These are phyloP conservation scores for Tortricodes alternella DNA, from an alignment of 2,888 invertebrate genomes.

Conservation along the genomic window DNA sequence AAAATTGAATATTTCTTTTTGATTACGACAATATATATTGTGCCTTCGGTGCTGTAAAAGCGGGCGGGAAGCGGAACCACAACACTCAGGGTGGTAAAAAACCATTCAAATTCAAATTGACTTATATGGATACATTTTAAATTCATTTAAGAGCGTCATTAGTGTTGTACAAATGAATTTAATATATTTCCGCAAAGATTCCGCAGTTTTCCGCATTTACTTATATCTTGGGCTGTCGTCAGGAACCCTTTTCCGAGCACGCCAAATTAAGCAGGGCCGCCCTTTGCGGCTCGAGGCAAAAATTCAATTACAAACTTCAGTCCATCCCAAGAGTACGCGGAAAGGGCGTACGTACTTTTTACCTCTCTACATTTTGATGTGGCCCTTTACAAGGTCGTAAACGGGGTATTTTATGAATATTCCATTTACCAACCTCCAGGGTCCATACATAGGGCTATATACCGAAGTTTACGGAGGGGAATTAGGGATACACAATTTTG, in stretches of 20 bases:
- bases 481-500: slow-evolving; percentile 18
- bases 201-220: slow-evolving; percentile 19
- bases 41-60: slow-evolving; percentile 52
- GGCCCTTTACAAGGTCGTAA: slow-evolving; percentile 80
- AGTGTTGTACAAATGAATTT: neutral
- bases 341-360: slow-evolving; percentile 69
- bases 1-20: slow-evolving; percentile 82
- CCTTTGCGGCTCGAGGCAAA: slow-evolving; percentile 81
- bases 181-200: no score
- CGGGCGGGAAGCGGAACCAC: slow-evolving; percentile 23
- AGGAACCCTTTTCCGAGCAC: slow-evolving; percentile 71
- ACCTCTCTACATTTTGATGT: slow-evolving; percentile 79
- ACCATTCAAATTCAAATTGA: neutral
- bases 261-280: slow-evolving; percentile 78
- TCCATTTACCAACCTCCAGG: slow-evolving; percentile 71
- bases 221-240: slow-evolving; percentile 39
- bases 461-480: slow-evolving; percentile 28
- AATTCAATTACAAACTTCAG: slow-evolving; percentile 82
- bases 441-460: slow-evolving; percentile 32
- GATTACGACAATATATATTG: slow-evolving; percentile 82
- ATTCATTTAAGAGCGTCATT: neutral
- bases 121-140: neutral
- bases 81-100: neutral
- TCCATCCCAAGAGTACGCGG: slow-evolving; percentile 77
- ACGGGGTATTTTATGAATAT: slow-evolving; percentile 79